Evolutionary conservation across 2,113 vertebrate genomes (phyloP), one percentile per base, ranked within the genome.

Genomic region (Oxyruncus cristatus): DNA sequence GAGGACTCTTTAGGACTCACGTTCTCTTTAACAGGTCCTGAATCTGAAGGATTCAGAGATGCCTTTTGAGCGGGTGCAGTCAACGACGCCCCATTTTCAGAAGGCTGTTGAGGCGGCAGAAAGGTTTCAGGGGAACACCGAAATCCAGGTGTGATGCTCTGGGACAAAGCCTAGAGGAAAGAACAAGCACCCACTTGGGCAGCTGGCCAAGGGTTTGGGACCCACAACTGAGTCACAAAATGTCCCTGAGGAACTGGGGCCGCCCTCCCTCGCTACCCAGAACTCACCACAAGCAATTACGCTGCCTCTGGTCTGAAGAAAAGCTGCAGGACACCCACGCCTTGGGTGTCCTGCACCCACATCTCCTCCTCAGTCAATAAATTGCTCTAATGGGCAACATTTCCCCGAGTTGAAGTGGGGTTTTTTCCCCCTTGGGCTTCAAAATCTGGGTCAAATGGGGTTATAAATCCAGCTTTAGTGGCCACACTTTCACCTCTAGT

Each of bases 151-250:
- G 27, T 3, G 52, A 17, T 32, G 41, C 11, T 67, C 18, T 37
- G 44, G 16, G 32, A 8, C 32, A 39, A 80, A 76, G 16, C 18
- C 27, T 0, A 1, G 67, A 14, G 21, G 26, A 19, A 52, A 50
- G 23, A 65, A 56, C 24, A 3, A 49, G 39, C 19, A 23, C 19
- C 0, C 0, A 1, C 14, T 90, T 59, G 2, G 2, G n/a, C 2
- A 0, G 12, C 7, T 12, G 42, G 52, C 22, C 42, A 47, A 12
- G n/a, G 35, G 56, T n/a, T 80, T 85, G 49, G 53, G 72, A 28
- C 39, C 27, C 4, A 1, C 62, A 53, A 3, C 4, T 26, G 86
- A 46, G 52, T 14, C 75, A 50, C 62, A 46, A 28, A 86, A 72
- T 0, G 1, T 49, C 67, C 49, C 53, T 5, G 24, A 70, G 68